A percentile compares a stretch with the other conserved stretches of the same genome.
Conservation (phyloP, 1,140 invertebrate species). For the Cyclargus thomasi region DNA sequence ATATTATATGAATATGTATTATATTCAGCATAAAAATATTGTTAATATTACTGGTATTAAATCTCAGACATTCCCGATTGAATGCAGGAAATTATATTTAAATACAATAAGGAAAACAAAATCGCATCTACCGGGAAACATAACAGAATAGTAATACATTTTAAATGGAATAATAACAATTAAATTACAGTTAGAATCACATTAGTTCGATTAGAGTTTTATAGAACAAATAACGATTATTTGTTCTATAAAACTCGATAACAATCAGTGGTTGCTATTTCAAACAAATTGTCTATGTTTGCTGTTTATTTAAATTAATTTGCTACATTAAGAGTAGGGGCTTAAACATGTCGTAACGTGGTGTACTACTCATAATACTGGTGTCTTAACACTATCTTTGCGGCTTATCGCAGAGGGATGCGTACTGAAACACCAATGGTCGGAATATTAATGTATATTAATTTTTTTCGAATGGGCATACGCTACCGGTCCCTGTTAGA, state of each 20-base stretch:
- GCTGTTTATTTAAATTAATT: too few relatives aligned
- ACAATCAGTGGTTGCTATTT: neutral
- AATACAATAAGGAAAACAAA: neutral
- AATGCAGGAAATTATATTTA: neutral
- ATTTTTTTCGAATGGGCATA: too few relatives aligned
- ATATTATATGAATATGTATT: too few relatives aligned
- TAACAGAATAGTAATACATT: neutral
- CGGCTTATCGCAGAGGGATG: too few relatives aligned
- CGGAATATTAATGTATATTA: too few relatives aligned
- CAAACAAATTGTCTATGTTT: neutral
- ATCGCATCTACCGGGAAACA: neutral
- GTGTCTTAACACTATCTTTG: too few relatives aligned
- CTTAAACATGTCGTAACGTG: too few relatives aligned
- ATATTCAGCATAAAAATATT: constrained; percentile 19
- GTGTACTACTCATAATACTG: too few relatives aligned
- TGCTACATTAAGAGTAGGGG: too few relatives aligned
- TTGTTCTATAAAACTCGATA: neutral
- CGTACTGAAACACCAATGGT: too few relatives aligned
- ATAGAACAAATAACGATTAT: neutral
- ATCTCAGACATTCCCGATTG: neutral
- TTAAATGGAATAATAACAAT: neutral
- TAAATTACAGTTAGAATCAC: neutral
- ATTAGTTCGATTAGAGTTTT: neutral
- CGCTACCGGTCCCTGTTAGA: too few relatives aligned
- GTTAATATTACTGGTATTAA: neutral